Evolutionary conservation across 1,140 invertebrate species (phyloP).

Genomic region (Rhopalosiphum padi): DNA sequence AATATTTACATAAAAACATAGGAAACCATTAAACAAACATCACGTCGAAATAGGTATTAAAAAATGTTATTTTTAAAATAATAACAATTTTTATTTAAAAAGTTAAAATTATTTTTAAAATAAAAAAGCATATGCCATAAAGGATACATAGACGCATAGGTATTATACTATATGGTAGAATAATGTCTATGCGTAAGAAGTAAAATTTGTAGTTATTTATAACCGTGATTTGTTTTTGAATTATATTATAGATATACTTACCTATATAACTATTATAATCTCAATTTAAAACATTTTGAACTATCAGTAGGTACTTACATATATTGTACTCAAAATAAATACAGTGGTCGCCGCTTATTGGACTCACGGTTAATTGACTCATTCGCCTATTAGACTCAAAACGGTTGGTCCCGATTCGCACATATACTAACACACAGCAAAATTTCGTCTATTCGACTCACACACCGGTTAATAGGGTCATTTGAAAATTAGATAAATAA

Average conservation of each 20-base stretch:
- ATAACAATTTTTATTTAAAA: conserved; percentile 13
- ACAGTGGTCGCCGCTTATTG: too few relatives aligned
- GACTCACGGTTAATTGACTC: too few relatives aligned
- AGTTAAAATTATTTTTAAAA: conserved; percentile 21
- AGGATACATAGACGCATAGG: not conserved
- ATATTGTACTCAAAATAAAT: not conserved
- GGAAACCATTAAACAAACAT: conserved; percentile 35
- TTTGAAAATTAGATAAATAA: too few relatives aligned
- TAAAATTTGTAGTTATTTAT: not conserved
- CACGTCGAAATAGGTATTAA: conserved; percentile 14
- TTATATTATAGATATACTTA: too few relatives aligned
- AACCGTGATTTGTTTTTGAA: not conserved
- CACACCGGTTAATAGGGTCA: too few relatives aligned
- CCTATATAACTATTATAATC: not conserved
- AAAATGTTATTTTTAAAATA: conserved; percentile 7
- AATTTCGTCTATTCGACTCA: too few relatives aligned
- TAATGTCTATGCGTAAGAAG: not conserved
- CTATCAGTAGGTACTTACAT: not conserved
- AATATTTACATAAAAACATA: conserved; percentile 41
- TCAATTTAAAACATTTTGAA: not conserved
- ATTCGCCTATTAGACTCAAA: too few relatives aligned
- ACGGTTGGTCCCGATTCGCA: too few relatives aligned
- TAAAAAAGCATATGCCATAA: not conserved
- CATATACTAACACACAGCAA: too few relatives aligned
- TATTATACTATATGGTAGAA: not conserved